Evolutionary conservation across 2,797 vertebrate genomes (phyloP).

Genomic region (Tiaroga cobitis): DNA sequence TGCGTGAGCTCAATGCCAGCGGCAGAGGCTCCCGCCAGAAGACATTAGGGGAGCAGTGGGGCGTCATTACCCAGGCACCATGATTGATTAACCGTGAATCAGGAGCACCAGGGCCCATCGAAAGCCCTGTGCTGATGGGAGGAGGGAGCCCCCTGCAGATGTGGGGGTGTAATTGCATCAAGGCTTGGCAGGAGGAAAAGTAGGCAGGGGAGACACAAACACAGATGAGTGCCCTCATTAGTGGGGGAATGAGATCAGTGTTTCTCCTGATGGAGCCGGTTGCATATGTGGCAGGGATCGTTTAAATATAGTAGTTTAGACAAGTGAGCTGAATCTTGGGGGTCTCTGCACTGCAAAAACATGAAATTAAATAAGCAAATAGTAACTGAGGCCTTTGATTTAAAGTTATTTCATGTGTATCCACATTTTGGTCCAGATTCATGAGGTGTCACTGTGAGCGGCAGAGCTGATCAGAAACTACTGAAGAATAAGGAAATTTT

Average conservation of each 20-base stretch:
- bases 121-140: conserved; percentile 52
- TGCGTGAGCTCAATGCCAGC: conserved; percentile 79
- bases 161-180: conserved; percentile 79
- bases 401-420: conserved; percentile 4
- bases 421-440: conserved; percentile 13
- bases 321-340: not conserved
- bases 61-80: conserved; percentile 78
- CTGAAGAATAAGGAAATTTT: conserved; percentile 27
- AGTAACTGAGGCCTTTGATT: conserved; percentile 9
- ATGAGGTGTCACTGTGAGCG: conserved; percentile 12
- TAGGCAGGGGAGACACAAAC: conserved; percentile 63
- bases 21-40: conserved; percentile 79
- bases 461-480: conserved; percentile 26
- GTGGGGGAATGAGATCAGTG: conserved; percentile 51
- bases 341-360: not conserved
- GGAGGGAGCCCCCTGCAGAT: conserved; percentile 79
- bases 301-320: conserved; percentile 18
- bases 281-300: conserved; percentile 2
- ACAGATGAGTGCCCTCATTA: conserved; percentile 75
- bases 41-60: conserved; percentile 85
- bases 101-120: conserved; percentile 68
- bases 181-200: conserved; percentile 65
- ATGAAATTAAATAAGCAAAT: conserved; percentile 28
- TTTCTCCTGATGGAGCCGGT: conserved; percentile 28
- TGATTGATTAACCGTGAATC: conserved; percentile 86